Evolutionary conservation across 1,140 invertebrate species (phyloP).

Genomic region (Wasmannia auropunctata): DNA sequence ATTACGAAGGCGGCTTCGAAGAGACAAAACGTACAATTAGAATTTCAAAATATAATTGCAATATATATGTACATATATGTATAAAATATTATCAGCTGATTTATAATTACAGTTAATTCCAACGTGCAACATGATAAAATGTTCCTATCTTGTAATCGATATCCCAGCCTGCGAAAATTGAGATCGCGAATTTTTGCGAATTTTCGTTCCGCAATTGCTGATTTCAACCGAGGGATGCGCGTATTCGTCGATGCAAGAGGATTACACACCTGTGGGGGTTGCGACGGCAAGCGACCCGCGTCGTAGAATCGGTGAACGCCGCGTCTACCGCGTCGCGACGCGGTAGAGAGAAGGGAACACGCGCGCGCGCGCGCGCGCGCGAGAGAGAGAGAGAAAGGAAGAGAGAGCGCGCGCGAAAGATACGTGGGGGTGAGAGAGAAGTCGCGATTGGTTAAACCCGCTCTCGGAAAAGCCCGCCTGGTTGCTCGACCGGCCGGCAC

Average conservation of each 20-base stretch:
- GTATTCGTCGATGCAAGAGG: background rate
- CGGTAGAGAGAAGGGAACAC: constrained; percentile 21
- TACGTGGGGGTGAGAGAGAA: constrained; percentile 71
- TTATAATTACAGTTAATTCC: background rate
- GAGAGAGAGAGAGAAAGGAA: constrained; percentile 23
- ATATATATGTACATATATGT: background rate
- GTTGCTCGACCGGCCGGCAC: constrained; percentile 77
- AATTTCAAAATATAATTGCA: background rate
- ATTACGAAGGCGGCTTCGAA: background rate
- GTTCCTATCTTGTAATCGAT: background rate
- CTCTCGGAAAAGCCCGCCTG: constrained; percentile 76
- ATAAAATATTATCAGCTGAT: background rate
- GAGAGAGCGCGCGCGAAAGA: constrained; percentile 48
- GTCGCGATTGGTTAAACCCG: constrained; percentile 76
- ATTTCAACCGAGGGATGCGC: background rate
- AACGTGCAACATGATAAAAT: background rate
- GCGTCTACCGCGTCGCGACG: constrained; percentile 13
- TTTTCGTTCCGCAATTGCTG: background rate
- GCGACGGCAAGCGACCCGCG: background rate
- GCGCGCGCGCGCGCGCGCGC: too few species aligned
- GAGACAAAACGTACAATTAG: background rate
- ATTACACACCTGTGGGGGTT: constrained; percentile 34
- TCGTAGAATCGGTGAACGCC: constrained; percentile 1
- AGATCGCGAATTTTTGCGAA: background rate
- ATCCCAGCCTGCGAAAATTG: background rate